Base-by-base conservation (phyloP, 2,113 vertebrate species). In the Syngnathus floridae region DNA sequence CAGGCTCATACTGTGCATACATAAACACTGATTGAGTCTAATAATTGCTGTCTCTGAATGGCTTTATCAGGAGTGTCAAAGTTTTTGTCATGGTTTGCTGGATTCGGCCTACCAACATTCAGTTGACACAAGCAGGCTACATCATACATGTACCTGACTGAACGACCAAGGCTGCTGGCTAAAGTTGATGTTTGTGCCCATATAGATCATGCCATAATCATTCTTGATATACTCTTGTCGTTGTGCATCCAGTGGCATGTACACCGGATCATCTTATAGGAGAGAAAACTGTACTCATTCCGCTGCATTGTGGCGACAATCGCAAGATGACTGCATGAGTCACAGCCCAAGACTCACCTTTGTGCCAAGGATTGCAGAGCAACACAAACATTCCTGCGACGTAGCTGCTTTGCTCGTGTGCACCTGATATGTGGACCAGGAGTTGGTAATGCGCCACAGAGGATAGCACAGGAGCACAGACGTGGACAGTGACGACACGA, bases 291-390 rank as follows among this genome's bases (percentile, higher is more conserved):
- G 5, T 38, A 35, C 9, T 59, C 57, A 59, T 4, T 4, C 2
- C 35, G 67, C 26, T 0, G 14, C 56, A 17, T 37, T 17, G 14
- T n/a, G 36, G 31, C 4, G 6, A 19, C 35, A 19, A 59, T 9
- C 12, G 7, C 22, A 35, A 19, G 55, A 31, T 35, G n/a, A 19
- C 48, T 9, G 26, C 26, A 31, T 31, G n/a, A 26, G 21, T 13
- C 22, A 2, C 8, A 10, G 48, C n/a, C 5, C 7, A 21, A 14
- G 41, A 66, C 69, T 40, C 43, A 86, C 86, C 67, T 67, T 74
- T 72, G 12, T 79, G 64, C 86, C 86, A 89, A 21, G 86, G 86
- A 69, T 87, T 87, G 78, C 67, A 87, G 35, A 86, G 82, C 61
- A 88, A 62, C 52, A 83, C 76, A 72, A 88, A 86, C 0, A 10